phyloP scores from a whole-genome alignment of 1,140 invertebrate genomes.

The Aplysia californica region DNA sequence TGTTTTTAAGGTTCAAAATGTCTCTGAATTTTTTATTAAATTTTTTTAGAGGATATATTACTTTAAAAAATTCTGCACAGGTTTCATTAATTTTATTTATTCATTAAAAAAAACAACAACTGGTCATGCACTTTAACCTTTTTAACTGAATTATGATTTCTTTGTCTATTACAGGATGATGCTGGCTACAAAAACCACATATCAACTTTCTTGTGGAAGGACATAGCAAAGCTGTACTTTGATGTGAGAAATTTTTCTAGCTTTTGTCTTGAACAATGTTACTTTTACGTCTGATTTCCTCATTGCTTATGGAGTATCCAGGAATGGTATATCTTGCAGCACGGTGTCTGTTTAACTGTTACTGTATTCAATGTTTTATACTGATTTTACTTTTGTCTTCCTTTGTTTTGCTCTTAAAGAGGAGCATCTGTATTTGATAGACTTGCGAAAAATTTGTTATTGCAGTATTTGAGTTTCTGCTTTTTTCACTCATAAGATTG shows the following conservation, averaged over 20 bases:
- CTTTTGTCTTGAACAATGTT: not conserved
- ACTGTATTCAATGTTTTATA: not conserved
- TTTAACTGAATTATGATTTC: no score
- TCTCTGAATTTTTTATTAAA: no score
- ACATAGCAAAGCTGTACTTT: constrained; percentile 92
- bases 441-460: no score
- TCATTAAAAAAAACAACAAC: no score
- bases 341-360: not conserved
- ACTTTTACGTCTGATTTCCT: not conserved
- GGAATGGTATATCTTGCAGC: not conserved
- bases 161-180: constrained; percentile 31
- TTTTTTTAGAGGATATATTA: no score
- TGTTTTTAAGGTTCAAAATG: no score
- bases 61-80: no score
- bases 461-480: not conserved
- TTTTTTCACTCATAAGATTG: no score
- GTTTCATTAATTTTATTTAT: no score
- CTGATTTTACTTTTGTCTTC: not conserved
- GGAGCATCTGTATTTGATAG: no score
- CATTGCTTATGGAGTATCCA: not conserved
- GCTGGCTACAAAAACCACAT: constrained; percentile 59
- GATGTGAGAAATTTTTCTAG: constrained; percentile 74
- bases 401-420: not conserved
- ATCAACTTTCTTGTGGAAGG: constrained; percentile 88
- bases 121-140: no score